Percentiles rank a stretch among this genome's conserved stretches.
These are phyloP conservation scores for Drosophila demipolita DNA, from an alignment of 2,888 invertebrate genomes.

Conservation along the genomic window DNA sequence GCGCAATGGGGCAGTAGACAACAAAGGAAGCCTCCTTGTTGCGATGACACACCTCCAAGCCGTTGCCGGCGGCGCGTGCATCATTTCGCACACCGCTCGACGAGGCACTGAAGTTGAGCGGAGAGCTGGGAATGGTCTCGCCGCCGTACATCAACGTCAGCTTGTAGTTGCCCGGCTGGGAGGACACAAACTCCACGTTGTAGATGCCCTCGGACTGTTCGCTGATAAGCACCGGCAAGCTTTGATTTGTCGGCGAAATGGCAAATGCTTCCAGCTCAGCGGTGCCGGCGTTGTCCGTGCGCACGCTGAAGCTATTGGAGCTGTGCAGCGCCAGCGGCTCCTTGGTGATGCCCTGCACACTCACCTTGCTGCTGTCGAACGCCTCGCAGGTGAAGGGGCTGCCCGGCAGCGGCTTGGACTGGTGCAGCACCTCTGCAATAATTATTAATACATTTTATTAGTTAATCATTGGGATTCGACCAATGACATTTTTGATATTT, in stretches of 20 bases:
- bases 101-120: slow-evolving; percentile 87
- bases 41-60: slow-evolving; percentile 89
- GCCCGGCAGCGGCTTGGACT: slow-evolving; percentile 95
- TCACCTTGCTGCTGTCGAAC: slow-evolving; percentile 94
- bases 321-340: slow-evolving; percentile 93
- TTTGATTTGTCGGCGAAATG: slow-evolving; percentile 93
- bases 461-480: background rate
- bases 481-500: background rate
- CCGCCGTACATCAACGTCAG: slow-evolving; percentile 90
- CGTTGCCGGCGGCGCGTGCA: slow-evolving; percentile 88
- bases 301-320: slow-evolving; percentile 92
- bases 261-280: slow-evolving; percentile 95
- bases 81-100: slow-evolving; percentile 86
- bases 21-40: slow-evolving; percentile 90
- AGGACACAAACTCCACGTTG: slow-evolving; percentile 93
- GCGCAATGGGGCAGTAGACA: slow-evolving; percentile 86
- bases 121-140: slow-evolving; percentile 86
- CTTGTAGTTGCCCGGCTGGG: slow-evolving; percentile 90
- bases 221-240: slow-evolving; percentile 91
- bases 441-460: background rate
- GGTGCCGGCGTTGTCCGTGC: slow-evolving; percentile 92
- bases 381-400: slow-evolving; percentile 98
- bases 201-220: slow-evolving; percentile 89
- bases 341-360: slow-evolving; percentile 91
- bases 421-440: slow-evolving; percentile 93